Base-by-base conservation (phyloP, 1,140 invertebrate species). In the Trialeurodes vaporariorum region DNA sequence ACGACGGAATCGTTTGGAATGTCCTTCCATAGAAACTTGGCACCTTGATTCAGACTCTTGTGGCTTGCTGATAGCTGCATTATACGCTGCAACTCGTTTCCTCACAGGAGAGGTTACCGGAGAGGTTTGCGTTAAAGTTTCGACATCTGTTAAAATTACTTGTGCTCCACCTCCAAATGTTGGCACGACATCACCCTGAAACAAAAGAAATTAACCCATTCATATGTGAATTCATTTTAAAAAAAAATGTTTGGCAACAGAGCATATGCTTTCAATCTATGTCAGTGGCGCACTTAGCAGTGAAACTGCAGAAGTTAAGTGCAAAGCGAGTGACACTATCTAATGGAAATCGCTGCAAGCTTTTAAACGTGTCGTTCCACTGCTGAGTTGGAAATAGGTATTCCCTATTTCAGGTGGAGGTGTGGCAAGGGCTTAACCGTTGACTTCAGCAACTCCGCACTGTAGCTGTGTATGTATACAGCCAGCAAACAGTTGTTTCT, bases 101-200 rank as follows among this genome's bases (percentile, higher is more conserved):
- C 67, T 70, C 0, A 70, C 67, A 0, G 73, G 72, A 12, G 73
- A 71, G 2, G 26, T 25, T 1, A 78, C 83, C 2, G 93, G 93
- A 0, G 92, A 93, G 70, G 84, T 83, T 76, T 97, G 94, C 72
- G 88, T 90, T 2, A 98, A 77, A 70, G 87, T 87, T 79, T 98
- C 96, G 1, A 98, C 89, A 78, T 98, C 96, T 72, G 93, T 92
- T 73, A 98, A 97, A 25, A 98, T 87, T 0, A 98, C 93, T 75
- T 97, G 93, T 1, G 93, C 90, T 0, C 96, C 96, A 11, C 96
- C 96, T 21, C 90, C 90, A 68, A 87, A 87, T 0, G 96, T 98
- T 13, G 92, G 93, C 21, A 97, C 82, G 27, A 98, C 89, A 77
- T 98, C 91, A 60, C 87, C 94, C 85, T 90, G 72, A 21, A 76